A percentile compares a stretch with the other conserved stretches of the same genome.
phyloP scores from a whole-genome alignment of 92 coral and sea anemone species.

The Umimayanthus kanabou region DNA sequence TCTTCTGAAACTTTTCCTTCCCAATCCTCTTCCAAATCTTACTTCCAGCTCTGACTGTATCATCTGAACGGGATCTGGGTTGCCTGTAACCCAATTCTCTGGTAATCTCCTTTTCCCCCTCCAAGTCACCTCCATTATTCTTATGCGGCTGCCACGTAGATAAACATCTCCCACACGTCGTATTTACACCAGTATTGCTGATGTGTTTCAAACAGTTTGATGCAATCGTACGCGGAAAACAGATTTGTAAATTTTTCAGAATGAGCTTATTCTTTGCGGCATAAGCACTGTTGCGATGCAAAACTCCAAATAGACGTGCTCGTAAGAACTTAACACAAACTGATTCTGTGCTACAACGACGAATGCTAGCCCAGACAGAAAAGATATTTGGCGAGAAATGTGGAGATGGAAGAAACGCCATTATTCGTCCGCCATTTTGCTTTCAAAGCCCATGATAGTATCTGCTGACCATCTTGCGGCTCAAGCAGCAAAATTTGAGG shows the following conservation, averaged over 20 bases:
- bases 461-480: slow-evolving; percentile 33
- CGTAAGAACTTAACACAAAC: neutral
- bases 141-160: slow-evolving; percentile 12
- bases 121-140: neutral
- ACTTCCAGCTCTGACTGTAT: neutral
- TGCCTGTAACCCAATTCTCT: neutral
- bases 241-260: neutral
- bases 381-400: neutral
- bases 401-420: neutral
- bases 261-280: neutral
- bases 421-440: slow-evolving; percentile 53
- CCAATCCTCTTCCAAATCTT: neutral
- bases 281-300: neutral
- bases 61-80: neutral
- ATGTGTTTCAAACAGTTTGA: neutral
- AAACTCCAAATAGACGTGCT: neutral
- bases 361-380: neutral
- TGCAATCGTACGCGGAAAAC: neutral
- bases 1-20: neutral
- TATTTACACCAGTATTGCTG: neutral
- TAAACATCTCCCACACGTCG: neutral
- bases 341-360: neutral
- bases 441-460: neutral
- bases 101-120: neutral
- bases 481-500: neutral